Conservation (phyloP, 2,888 invertebrate genomes). For the Choristoneura rosaceana region DNA sequence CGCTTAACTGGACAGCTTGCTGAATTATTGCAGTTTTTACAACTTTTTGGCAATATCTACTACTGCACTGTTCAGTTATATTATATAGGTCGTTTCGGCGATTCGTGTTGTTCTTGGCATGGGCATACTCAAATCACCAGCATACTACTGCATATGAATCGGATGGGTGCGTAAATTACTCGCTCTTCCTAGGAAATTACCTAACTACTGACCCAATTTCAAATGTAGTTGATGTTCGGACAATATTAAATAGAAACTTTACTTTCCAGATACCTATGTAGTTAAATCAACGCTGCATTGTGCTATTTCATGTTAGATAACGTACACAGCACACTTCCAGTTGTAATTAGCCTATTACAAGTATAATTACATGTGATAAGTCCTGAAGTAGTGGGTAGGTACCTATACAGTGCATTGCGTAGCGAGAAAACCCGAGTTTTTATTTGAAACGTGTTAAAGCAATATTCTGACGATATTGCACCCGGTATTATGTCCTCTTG, state of each 20-base stretch:
- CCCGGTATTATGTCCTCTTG: background rate
- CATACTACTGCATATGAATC: slow-evolving; percentile 31
- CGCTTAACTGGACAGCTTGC: slow-evolving; percentile 23
- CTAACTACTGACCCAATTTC: slow-evolving; percentile 26
- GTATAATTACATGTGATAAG: background rate
- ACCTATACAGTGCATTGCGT: background rate
- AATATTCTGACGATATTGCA: background rate
- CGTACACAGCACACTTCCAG: background rate
- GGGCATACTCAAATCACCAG: slow-evolving; percentile 28
- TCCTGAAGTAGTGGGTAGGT: background rate
- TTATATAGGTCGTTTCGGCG: slow-evolving; percentile 29
- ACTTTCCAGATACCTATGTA: background rate
- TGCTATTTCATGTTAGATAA: slow-evolving; percentile 2
- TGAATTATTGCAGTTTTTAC: slow-evolving; percentile 36
- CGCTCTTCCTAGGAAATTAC: slow-evolving; percentile 5
- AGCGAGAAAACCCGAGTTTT: background rate
- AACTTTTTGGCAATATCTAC: slow-evolving; percentile 19
- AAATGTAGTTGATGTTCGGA: background rate
- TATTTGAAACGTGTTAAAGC: background rate
- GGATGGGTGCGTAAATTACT: slow-evolving; percentile 8
- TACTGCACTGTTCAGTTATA: background rate
- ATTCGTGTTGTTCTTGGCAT: slow-evolving; percentile 41
- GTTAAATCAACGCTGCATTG: background rate
- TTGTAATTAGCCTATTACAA: slow-evolving; percentile 3
- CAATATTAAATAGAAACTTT: slow-evolving; percentile 1